A percentile compares a stretch with the other conserved stretches of the same genome.
Evolutionary conservation across 2,113 vertebrate genomes (phyloP).

Genomic region (Lipophrys pholis): DNA sequence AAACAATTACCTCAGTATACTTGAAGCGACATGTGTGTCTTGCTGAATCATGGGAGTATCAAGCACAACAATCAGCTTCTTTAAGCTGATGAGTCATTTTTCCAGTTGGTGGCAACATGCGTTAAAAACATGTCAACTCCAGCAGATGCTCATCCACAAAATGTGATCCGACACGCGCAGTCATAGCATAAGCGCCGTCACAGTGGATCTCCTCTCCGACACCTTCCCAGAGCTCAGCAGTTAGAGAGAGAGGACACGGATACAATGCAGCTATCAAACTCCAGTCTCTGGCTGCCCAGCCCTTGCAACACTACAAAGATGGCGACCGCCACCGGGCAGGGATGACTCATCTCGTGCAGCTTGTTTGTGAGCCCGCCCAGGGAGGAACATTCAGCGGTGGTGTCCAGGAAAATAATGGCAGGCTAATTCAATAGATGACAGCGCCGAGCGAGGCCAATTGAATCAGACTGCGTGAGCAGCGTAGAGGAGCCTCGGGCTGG

Average conservation of each 20-base stretch:
- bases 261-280: background rate
- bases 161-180: background rate
- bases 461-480: conserved; percentile 61
- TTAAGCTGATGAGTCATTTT: background rate
- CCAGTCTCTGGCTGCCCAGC: conserved; percentile 12
- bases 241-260: background rate
- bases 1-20: background rate
- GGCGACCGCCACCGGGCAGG: conserved; percentile 25
- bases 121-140: conserved; percentile 9
- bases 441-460: conserved; percentile 53
- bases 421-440: conserved; percentile 57
- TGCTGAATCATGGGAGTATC: background rate
- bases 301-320: conserved; percentile 21
- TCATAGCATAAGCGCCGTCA: background rate
- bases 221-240: background rate
- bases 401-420: conserved; percentile 43
- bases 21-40: no score
- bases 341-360: conserved; percentile 43
- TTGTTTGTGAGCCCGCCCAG: conserved; percentile 43
- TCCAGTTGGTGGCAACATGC: conserved; percentile 2
- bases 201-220: background rate
- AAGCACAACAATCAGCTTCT: background rate
- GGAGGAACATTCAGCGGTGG: conserved; percentile 32
- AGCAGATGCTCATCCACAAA: conserved; percentile 22
- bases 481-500: conserved; percentile 41